These are phyloP conservation scores for Mastomys coucha DNA, from an alignment of 2,113 vertebrate genomes.

Conservation along the genomic window DNA sequence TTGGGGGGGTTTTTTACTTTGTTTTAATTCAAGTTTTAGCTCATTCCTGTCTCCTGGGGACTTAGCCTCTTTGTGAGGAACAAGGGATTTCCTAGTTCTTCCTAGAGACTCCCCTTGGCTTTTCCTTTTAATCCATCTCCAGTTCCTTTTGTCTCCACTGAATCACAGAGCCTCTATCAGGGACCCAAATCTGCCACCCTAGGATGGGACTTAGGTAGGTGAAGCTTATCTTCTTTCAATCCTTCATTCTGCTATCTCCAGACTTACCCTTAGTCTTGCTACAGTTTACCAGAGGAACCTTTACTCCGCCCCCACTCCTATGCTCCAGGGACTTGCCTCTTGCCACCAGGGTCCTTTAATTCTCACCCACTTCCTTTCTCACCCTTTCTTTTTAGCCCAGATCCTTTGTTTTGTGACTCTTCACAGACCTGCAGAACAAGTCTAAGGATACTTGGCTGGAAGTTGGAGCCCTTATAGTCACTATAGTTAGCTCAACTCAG, in stretches of 20 bases:
- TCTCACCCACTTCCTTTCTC: neutral
- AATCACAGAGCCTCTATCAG: neutral
- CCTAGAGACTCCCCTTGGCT: rapidly evolving
- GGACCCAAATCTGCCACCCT: neutral
- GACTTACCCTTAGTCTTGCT: neutral
- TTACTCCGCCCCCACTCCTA: neutral
- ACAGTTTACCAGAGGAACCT: neutral
- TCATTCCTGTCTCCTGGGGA: neutral
- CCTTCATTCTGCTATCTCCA: neutral
- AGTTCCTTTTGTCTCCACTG: neutral
- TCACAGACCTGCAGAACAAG: neutral
- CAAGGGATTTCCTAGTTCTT: neutral
- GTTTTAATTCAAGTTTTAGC: constrained; percentile 7
- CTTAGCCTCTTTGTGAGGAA: neutral
- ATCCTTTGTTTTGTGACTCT: neutral
- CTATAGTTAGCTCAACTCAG: neutral
- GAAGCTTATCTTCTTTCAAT: neutral
- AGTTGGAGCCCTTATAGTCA: neutral
- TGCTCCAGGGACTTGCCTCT: neutral
- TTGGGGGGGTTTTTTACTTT: neutral
- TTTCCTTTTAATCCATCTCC: neutral
- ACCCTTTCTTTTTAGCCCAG: neutral
- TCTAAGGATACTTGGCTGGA: too few relatives aligned
- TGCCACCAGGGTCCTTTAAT: neutral
- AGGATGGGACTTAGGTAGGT: neutral